Evolutionary conservation across 1,140 invertebrate genomes (phyloP), one percentile per base, ranked within the genome.

Genomic region (Calosoma granatense): DNA sequence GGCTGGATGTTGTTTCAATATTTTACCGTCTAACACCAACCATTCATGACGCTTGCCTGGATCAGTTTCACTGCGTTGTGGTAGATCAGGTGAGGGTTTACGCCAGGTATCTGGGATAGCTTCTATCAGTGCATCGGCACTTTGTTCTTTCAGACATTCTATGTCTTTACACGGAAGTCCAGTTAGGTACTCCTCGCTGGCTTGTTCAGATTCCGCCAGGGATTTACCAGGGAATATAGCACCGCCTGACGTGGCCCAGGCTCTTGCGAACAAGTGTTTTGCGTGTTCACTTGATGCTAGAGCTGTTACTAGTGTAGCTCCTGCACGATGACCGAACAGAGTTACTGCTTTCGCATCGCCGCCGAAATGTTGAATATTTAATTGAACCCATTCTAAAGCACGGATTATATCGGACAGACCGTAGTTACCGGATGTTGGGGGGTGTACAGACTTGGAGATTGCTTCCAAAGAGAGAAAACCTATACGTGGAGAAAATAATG

Each of bases 371-470:
- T 81, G 78, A 30, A 91, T 90, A 64, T 90, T 91, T 47, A 83
- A 73, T 43, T 89, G 77, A 0, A 93, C 81, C 90, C 90, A 94
- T 53, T 83, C 77, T 1, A 94, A 73, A 0, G 82, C 88, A 1
- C 80, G 78, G 3, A 91, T 67, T 15, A 93, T 81, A 64, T 94
- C 91, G 2, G 85, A 86, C 0, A 92, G 74, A 0, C 85, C 91
- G 65, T 93, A 92, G 65, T 94, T 93, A n/a, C 90, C 90, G 0
- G 89, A 90, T 0, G 83, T 85, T 3, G 73, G 78, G 0, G 86
- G 85, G 68, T 88, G 83, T 17, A 81, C 77, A 0, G 82, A 72
- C 59, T 84, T 77, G 0, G 86, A 83, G 0, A 93, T 67, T 0
- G 80, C 74, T 30, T 87, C 82, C 0, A 84, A 70, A 0, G 88